phyloP scores from a whole-genome alignment of 2,888 invertebrate genomes.

The Patella ulyssiponensis region DNA sequence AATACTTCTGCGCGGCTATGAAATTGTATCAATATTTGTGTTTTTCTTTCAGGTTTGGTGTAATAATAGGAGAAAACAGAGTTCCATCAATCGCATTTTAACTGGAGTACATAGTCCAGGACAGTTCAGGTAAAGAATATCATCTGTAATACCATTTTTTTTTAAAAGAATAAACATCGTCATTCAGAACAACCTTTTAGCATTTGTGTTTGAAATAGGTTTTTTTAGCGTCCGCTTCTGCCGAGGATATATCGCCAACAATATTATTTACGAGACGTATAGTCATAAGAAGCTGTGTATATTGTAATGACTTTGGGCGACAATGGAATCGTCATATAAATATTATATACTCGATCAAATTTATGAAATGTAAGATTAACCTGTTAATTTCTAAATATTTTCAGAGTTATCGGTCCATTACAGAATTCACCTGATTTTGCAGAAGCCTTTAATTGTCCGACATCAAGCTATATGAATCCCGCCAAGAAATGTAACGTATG shows the following conservation, averaged over 20 bases:
- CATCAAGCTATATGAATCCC: slow-evolving; percentile 92
- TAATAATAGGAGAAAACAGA: slow-evolving; percentile 81
- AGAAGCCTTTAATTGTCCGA: slow-evolving; percentile 87
- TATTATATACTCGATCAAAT: too few species aligned
- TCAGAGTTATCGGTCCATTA: slow-evolving; percentile 88
- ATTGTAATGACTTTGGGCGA: too few species aligned
- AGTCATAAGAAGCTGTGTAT: too few species aligned
- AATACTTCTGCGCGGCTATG: background rate
- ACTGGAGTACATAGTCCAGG: slow-evolving; percentile 96
- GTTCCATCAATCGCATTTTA: slow-evolving; percentile 88
- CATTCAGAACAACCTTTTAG: too few species aligned
- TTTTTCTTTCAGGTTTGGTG: slow-evolving; percentile 82
- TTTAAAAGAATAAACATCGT: too few species aligned
- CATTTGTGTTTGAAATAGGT: too few species aligned
- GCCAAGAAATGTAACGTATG: slow-evolving; percentile 80
- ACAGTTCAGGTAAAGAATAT: slow-evolving; percentile 76
- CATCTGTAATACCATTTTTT: background rate
- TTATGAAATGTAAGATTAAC: background rate
- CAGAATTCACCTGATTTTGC: slow-evolving; percentile 92
- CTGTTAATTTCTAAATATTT: slow-evolving; percentile 75
- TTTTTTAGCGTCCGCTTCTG: too few species aligned
- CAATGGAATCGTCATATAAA: too few species aligned
- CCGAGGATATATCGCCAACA: too few species aligned
- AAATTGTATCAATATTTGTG: background rate
- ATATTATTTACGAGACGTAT: too few species aligned